phyloP scores from a whole-genome alignment of 30 jellyfish, hydroid and myxozoan species.

The Hydractinia echinata region DNA sequence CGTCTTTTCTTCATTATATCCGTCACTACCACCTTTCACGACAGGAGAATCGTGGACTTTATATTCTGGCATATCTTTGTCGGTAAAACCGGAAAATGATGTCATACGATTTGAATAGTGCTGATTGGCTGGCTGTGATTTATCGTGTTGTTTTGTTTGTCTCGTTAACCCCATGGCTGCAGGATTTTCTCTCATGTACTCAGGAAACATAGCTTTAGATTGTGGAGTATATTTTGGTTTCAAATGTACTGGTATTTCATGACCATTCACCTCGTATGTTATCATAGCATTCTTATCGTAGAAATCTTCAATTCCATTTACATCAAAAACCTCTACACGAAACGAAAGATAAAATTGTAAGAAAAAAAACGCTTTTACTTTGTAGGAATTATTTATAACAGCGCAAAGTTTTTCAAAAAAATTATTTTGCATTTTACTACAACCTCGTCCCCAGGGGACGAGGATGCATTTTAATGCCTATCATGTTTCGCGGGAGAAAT shows the following conservation, averaged over 20 bases:
- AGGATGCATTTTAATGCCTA: too few species aligned
- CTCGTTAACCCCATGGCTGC: conserved; percentile 44
- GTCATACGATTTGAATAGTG: conserved; percentile 22
- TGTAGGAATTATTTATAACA: too few species aligned
- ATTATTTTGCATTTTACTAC: too few species aligned
- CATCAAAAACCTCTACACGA: conserved; percentile 82
- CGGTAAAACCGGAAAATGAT: conserved; percentile 67
- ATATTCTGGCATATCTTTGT: conserved; percentile 94
- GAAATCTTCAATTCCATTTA: conserved; percentile 91
- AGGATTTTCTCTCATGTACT: conserved; percentile 80
- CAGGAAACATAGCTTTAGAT: conserved; percentile 86
- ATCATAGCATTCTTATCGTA: conserved; percentile 83
- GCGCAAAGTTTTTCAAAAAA: too few species aligned
- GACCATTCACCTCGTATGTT: conserved; percentile 93
- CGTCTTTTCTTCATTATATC: not conserved
- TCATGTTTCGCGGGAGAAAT: too few species aligned
- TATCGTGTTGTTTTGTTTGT: conserved; percentile 13
- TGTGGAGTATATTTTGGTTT: conserved; percentile 90
- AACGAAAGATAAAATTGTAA: not conserved
- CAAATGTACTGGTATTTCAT: conserved; percentile 93
- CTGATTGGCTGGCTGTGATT: not conserved
- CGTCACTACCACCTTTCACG: not conserved
- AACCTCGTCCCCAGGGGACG: too few species aligned
- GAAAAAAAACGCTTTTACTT: too few species aligned
- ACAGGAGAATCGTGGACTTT: conserved; percentile 69